A percentile compares a stretch with the other conserved stretches of the same genome.
phyloP scores from a whole-genome alignment of 2,797 vertebrate species.

The Siniperca undulata region DNA sequence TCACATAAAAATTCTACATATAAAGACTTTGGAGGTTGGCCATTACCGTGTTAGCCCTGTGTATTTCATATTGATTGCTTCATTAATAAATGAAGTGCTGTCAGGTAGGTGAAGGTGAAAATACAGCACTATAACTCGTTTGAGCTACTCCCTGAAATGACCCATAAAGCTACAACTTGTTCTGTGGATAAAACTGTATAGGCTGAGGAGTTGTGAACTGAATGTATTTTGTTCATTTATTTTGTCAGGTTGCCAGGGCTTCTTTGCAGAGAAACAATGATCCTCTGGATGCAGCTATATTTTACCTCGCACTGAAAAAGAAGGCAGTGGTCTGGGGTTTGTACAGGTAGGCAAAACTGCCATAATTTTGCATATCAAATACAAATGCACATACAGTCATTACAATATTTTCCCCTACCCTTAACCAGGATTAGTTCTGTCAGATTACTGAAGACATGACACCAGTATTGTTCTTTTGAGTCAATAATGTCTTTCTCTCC shows the following conservation, averaged over 20 bases:
- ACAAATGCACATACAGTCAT: constrained; percentile 13
- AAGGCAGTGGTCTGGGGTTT: constrained; percentile 98
- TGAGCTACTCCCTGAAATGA: constrained; percentile 42
- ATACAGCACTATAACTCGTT: constrained; percentile 9
- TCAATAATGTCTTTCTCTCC: constrained; percentile 43
- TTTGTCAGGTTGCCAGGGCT: constrained; percentile 94
- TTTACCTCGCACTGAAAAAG: constrained; percentile 98
- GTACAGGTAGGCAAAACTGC: constrained; percentile 89
- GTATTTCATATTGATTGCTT: constrained; percentile 29
- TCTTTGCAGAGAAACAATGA: constrained; percentile 95
- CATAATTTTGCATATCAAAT: constrained; percentile 30
- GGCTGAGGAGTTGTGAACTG: constrained; percentile 18
- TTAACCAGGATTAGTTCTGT: constrained; percentile 31
- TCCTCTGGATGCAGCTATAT: constrained; percentile 97
- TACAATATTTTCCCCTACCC: neutral
- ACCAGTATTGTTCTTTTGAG: constrained; percentile 41
- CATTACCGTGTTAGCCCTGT: constrained; percentile 7
- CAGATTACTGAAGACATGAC: constrained; percentile 33
- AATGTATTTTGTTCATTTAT: constrained; percentile 29
- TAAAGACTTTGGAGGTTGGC: constrained; percentile 18
- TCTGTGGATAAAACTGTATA: constrained; percentile 29
- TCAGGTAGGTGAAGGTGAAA: constrained; percentile 17
- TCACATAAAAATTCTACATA: constrained; percentile 4
- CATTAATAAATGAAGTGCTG: constrained; percentile 34
- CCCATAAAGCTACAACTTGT: constrained; percentile 39